Conservation (phyloP, 2,888 invertebrate species). For the Sarcophaga carnaria region DNA sequence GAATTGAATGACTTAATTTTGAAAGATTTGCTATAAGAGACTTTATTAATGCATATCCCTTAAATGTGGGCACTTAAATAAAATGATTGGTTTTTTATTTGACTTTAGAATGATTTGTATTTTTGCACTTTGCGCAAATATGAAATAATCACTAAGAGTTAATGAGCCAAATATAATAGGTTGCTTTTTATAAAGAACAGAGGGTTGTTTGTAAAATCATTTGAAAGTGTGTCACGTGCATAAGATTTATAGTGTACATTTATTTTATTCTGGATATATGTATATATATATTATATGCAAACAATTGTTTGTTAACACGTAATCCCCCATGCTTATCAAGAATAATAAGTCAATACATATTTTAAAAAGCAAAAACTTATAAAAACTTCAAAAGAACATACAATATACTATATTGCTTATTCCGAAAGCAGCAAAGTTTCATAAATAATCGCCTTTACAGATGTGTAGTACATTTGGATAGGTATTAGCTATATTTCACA, state of each 20-base stretch:
- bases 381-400: too few relatives aligned
- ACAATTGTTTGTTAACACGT: too few relatives aligned
- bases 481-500: too few relatives aligned
- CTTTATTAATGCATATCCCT: background rate
- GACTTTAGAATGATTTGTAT: constrained; percentile 1
- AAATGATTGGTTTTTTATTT: background rate
- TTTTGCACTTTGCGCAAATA: constrained; percentile 7
- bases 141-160: background rate
- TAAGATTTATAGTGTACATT: background rate
- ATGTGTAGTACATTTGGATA: too few relatives aligned
- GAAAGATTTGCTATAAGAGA: background rate
- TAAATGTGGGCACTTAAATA: constrained; percentile 2
- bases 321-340: too few relatives aligned
- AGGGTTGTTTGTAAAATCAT: background rate
- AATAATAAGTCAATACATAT: too few relatives aligned
- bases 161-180: background rate
- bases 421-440: too few relatives aligned
- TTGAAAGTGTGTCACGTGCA: constrained; percentile 2
- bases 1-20: background rate
- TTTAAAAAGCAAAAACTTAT: too few relatives aligned
- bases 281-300: too few relatives aligned
- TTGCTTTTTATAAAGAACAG: background rate
- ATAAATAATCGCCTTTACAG: too few relatives aligned
- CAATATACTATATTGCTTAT: too few relatives aligned
- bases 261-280: background rate